These are phyloP conservation scores for Macrotrachela quadricornifera DNA, from an alignment of 1,140 invertebrate genomes.

Conservation along the genomic window DNA sequence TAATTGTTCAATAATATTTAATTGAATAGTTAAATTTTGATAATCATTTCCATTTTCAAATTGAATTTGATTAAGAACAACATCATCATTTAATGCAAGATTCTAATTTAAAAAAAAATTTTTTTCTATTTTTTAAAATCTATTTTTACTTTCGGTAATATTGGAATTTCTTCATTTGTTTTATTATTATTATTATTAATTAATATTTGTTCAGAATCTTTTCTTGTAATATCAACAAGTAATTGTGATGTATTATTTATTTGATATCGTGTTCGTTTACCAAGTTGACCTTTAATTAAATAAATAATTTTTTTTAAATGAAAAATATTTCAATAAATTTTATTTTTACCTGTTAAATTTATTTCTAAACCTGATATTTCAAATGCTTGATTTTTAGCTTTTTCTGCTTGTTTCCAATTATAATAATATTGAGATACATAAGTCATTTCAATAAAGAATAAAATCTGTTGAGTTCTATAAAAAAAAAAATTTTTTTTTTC, in stretches of 20 bases:
- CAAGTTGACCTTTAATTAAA: constrained; percentile 52
- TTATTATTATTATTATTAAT: constrained; percentile 16
- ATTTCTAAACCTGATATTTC: constrained; percentile 42
- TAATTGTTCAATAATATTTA: constrained; percentile 42
- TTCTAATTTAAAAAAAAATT: constrained; percentile 10
- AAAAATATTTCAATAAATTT: neutral
- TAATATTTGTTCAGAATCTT: constrained; percentile 18
- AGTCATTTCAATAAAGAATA: no score
- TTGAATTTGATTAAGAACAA: constrained; percentile 50
- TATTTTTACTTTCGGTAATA: neutral
- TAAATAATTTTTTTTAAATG: neutral
- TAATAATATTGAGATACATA: constrained; percentile 18
- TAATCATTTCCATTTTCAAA: constrained; percentile 40
- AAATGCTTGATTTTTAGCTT: constrained; percentile 40
- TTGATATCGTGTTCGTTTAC: constrained; percentile 71
- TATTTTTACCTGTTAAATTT: constrained; percentile 37
- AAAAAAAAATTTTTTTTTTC: neutral
- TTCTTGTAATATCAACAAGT: constrained; percentile 40
- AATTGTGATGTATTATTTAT: constrained; percentile 55
- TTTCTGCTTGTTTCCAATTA: constrained; percentile 43
- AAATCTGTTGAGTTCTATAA: neutral
- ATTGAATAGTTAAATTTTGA: no score
- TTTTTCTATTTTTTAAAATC: neutral
- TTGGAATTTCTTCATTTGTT: neutral
- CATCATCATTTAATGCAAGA: constrained; percentile 50